Conservation (phyloP, 1,140 invertebrate species). For the Zaprionus lachaisei region DNA sequence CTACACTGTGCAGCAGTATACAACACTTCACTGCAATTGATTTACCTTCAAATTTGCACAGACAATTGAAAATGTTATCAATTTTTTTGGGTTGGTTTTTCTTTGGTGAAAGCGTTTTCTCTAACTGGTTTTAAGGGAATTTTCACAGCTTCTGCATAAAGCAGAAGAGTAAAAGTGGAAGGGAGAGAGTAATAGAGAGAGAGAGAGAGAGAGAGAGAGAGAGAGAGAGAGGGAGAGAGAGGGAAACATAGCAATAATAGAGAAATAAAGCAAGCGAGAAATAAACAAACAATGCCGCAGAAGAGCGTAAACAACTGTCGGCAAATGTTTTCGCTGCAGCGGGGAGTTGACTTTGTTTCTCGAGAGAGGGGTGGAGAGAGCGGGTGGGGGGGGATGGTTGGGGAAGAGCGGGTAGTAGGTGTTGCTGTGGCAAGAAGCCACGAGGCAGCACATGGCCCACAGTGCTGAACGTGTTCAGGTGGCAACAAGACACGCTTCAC, state of each 20-base stretch:
- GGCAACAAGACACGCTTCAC: slow-evolving; percentile 6
- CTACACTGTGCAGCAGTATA: background rate
- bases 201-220: background rate
- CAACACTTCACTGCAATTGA: background rate
- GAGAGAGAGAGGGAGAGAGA: background rate
- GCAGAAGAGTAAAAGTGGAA: background rate
- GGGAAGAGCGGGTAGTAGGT: background rate
- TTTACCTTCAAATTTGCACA: background rate
- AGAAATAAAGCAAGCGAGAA: slow-evolving; percentile 11
- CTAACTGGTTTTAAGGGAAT: background rate
- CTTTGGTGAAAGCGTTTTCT: too few species aligned
- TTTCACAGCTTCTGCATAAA: background rate
- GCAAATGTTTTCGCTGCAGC: slow-evolving; percentile 8
- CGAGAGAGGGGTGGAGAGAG: background rate
- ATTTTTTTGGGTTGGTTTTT: background rate
- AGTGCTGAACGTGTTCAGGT: slow-evolving; percentile 4
- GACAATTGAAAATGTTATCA: background rate
- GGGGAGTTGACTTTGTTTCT: background rate
- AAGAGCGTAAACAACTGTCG: slow-evolving; percentile 1
- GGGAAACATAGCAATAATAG: background rate
- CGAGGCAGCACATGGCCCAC: background rate
- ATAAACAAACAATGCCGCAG: background rate
- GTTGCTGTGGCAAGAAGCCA: background rate
- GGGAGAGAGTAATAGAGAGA: background rate
- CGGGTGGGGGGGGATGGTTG: background rate